Conservation (phyloP, 2,113 vertebrate genomes). For the Pandion haliaetus region DNA sequence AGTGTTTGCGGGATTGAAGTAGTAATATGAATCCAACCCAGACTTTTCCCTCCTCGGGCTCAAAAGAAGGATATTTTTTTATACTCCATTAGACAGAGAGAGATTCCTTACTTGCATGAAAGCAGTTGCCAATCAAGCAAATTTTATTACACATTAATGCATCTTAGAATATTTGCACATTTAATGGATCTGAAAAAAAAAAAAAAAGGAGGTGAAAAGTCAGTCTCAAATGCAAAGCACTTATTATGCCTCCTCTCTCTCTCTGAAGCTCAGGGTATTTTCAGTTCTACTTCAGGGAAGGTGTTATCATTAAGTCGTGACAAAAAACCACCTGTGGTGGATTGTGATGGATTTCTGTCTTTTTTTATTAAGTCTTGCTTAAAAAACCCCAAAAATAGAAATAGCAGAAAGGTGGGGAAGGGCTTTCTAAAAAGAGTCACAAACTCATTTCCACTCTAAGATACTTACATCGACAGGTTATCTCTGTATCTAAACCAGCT, state of each 20-base stretch:
- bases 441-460: background rate
- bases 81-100: background rate
- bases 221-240: background rate
- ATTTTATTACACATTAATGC: background rate
- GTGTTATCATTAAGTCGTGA: background rate
- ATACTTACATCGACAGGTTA: background rate
- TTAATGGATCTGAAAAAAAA: background rate
- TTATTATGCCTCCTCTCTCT: background rate
- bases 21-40: background rate
- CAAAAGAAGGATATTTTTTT: background rate
- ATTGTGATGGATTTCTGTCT: background rate
- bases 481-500: background rate
- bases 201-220: background rate
- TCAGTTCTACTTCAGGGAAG: background rate
- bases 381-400: background rate
- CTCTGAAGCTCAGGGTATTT: background rate
- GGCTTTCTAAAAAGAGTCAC: background rate
- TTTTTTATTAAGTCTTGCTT: background rate
- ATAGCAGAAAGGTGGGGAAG: background rate
- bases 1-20: background rate
- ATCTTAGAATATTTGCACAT: background rate
- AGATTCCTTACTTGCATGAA: background rate
- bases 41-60: background rate
- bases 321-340: background rate
- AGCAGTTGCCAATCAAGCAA: background rate